These are phyloP conservation scores for Saguinus midas DNA, from an alignment of 2,113 vertebrate species.

Conservation along the genomic window DNA sequence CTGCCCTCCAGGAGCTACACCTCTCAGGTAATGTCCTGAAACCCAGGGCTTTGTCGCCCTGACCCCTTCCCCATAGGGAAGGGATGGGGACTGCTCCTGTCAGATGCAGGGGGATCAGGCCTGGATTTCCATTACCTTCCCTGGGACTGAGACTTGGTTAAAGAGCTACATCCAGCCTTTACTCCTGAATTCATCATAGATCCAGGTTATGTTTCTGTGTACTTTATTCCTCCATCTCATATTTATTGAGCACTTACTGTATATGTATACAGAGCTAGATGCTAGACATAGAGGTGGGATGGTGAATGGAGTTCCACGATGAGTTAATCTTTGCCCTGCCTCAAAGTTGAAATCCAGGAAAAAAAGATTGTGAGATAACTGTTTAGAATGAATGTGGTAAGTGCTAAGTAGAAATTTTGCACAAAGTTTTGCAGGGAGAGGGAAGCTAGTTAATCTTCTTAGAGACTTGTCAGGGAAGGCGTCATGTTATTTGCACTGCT, in stretches of 20 bases:
- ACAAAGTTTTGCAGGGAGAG: background rate
- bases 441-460: too few species aligned
- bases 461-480: background rate
- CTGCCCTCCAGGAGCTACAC: background rate
- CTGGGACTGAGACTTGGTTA: background rate
- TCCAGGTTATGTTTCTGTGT: background rate
- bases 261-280: background rate
- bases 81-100: background rate
- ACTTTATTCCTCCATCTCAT: background rate
- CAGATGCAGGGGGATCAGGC: background rate
- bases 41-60: background rate
- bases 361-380: background rate
- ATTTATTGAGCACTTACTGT: background rate
- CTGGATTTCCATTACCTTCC: background rate
- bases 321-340: background rate
- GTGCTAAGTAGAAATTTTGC: background rate
- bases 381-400: background rate
- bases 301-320: background rate
- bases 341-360: background rate
- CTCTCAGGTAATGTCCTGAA: background rate
- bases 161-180: background rate
- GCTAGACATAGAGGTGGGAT: background rate
- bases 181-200: background rate
- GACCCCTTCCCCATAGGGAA: background rate
- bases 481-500: background rate